These are phyloP conservation scores for Philopotamus ludificatus DNA, from an alignment of 1,140 invertebrate genomes.

Conservation along the genomic window DNA sequence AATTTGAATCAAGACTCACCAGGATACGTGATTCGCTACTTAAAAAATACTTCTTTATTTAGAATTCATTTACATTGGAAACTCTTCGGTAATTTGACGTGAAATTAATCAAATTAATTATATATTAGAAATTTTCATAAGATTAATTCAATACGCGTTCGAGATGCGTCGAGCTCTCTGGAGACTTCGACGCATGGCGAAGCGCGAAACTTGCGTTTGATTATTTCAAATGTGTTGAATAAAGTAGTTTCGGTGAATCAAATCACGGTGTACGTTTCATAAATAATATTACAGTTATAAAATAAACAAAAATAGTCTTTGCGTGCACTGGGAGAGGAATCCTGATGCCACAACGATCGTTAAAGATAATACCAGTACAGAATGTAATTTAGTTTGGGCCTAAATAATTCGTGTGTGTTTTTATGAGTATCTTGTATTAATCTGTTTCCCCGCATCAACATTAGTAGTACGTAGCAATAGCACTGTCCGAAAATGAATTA, in stretches of 20 bases:
- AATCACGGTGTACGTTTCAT: slow-evolving; percentile 5
- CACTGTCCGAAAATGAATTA: slow-evolving; percentile 28
- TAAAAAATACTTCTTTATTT: too few species aligned
- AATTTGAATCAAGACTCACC: background rate
- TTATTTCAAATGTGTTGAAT: background rate
- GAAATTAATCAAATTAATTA: too few species aligned
- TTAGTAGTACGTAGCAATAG: slow-evolving; percentile 11
- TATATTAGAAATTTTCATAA: too few species aligned
- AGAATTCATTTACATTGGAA: too few species aligned
- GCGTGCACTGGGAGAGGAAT: slow-evolving; percentile 21
- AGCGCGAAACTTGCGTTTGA: too few species aligned
- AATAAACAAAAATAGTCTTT: slow-evolving; percentile 18
- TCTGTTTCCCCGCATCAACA: slow-evolving; percentile 28
- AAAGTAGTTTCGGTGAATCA: background rate
- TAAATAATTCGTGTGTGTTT: slow-evolving; percentile 26
- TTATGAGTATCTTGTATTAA: slow-evolving; percentile 27
- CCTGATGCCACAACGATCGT: slow-evolving; percentile 25
- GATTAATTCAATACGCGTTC: too few species aligned
- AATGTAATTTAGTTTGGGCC: slow-evolving; percentile 24
- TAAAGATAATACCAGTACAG: slow-evolving; percentile 25
- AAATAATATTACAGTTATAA: slow-evolving; percentile 19
- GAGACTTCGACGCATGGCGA: too few species aligned
- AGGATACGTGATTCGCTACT: background rate
- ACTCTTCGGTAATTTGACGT: too few species aligned
- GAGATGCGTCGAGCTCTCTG: too few species aligned